Evolutionary conservation across 2,113 vertebrate species (phyloP).

Genomic region (Arizona elegans): DNA sequence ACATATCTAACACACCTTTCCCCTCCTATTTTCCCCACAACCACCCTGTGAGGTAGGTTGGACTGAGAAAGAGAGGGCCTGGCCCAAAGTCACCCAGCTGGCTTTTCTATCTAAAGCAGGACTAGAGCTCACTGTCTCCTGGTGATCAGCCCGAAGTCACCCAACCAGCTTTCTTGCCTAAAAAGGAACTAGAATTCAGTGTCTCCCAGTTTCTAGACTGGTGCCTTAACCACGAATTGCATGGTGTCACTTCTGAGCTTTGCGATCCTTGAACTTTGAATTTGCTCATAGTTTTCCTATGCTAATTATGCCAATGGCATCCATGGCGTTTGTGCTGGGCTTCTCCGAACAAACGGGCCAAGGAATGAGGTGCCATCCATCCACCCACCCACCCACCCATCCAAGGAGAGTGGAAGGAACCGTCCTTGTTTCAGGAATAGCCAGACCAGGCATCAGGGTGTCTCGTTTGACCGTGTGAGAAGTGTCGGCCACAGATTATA

Average conservation of each 20-base stretch:
- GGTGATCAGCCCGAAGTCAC: too few species aligned
- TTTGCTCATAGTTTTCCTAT: not conserved
- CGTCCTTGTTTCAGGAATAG: not conserved
- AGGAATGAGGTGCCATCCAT: not conserved
- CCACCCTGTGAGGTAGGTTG: not conserved
- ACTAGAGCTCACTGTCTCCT: too few species aligned
- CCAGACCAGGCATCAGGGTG: not conserved
- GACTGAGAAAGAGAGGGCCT: too few species aligned
- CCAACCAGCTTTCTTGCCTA: too few species aligned
- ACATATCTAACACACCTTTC: not conserved
- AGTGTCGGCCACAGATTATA: not conserved
- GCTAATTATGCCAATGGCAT: not conserved
- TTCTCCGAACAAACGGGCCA: not conserved
- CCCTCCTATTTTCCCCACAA: not conserved
- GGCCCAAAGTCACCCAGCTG: too few species aligned
- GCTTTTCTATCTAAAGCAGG: too few species aligned
- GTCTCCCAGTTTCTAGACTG: not conserved
- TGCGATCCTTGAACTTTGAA: not conserved
- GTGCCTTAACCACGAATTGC: not conserved
- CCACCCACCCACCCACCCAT: too few species aligned
- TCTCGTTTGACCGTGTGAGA: not conserved
- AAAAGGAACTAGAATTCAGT: too few species aligned
- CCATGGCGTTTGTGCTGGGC: not conserved
- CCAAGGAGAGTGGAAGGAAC: not conserved
- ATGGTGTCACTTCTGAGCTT: not conserved